Evolutionary conservation across 1,140 invertebrate genomes (phyloP), one percentile per base, ranked within the genome.

Genomic region (Latrodectus geometricus): DNA sequence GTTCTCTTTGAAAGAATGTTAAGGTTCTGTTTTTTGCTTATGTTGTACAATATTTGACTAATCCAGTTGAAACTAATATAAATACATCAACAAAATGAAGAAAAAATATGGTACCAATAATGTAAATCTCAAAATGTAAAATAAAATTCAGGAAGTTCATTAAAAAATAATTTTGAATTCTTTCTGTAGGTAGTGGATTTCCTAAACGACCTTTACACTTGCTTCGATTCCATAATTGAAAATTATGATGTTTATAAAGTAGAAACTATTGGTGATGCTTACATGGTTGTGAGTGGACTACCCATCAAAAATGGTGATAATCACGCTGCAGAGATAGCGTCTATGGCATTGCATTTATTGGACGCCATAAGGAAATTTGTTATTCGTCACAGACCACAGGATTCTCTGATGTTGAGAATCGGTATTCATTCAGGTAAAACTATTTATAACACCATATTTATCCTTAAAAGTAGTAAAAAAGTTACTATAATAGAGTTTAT

Each of bases 151-250:
- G n/a, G n/a, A n/a, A n/a, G n/a, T n/a, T n/a, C 17, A 66, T 66
- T 66, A 14, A 8, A 66, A 4, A 66, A n/a, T n/a, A 66, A 66
- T n/a, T 23, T n/a, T n/a, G n/a, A n/a, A n/a, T n/a, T n/a, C 50
- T 74, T 65, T 20, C 20, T 87, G 14, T 94, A 96, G 92, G 94
- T 95, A 88, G 97, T 99, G 56, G 97, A 96, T 91, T 97, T 99
- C 91, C 93, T 99, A 80, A 98, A 98, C 92, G 97, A 98, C 92
- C 93, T 99, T 88, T 99, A 98, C 91, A 98, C 97, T 68, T 93
- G 97, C 84, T 99, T 99, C 91, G 97, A 99, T 92, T 93, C 95
- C 88, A 97, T 98, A 89, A 98, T 98, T 99, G 98, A 90, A 98
- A 98, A 92, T 97, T 97, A 66, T n/a, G n/a, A n/a, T n/a, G n/a